Evolutionary conservation across 1,140 invertebrate species (phyloP), one percentile per base, ranked within the genome.

Genomic region (Chymomyza costata): DNA sequence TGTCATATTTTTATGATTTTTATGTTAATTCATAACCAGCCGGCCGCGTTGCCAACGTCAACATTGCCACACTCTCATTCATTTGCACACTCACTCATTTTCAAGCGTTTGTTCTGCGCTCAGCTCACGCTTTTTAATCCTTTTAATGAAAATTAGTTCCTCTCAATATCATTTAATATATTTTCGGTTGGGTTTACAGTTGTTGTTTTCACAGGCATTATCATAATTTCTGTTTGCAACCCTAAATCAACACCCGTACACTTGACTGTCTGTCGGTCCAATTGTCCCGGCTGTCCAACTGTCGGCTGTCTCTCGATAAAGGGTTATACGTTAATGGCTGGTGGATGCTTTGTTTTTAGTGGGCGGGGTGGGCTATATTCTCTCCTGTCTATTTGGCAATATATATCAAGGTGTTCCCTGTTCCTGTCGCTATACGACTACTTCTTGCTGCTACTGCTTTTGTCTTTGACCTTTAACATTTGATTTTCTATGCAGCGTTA

Each of bases 131-230:
- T 81, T 80, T 82, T 82, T 82, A 82, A 82, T 82, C 78, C 78
- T 82, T 82, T 82, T 82, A 82, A 82, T 82, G 78, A 82, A 82
- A 82, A 82, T 82, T 82, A 82, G 78, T 82, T 82, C 71, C 78
- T 82, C 78, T 82, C 78, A 82, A 82, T 82, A 82, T 78, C 71
- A 78, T 82, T 82, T 82, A 82, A 82, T 82, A 82, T 82, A 73
- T 82, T 82, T 82, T 67, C 50, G 74, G 57, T 65, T 71, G 71
- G 50, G 57, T 56, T 55, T 76, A 14, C 54, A 34, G 11, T 48
- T 41, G 47, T 71, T 76, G 71, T 76, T 76, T 76, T 76, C 71
- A 80, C 78, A 80, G 68, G 71, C 80, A 82, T 82, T 82, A 82
- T 82, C 78, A 82, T 82, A 82, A 82, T 82, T 82, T 82, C 65